Evolutionary conservation across 1,140 invertebrate genomes (phyloP).

Genomic region (Leptoteleia sp.): DNA sequence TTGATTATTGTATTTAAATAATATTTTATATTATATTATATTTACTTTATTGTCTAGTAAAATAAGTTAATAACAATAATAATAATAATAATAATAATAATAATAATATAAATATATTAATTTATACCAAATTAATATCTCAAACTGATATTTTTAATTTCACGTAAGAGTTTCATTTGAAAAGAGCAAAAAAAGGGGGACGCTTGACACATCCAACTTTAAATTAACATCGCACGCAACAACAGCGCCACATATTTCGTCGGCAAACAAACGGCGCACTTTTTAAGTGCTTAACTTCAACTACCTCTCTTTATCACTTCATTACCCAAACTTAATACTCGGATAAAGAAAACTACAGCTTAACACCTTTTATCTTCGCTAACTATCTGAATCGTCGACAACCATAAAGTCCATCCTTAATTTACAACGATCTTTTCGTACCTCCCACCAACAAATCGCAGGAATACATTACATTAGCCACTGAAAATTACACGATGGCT

Average conservation of each 20-base stretch:
- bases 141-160: no score
- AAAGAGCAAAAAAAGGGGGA: no score
- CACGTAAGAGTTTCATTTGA: no score
- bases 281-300: neutral
- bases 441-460: no score
- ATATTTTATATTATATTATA: no score
- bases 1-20: no score
- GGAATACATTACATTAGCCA: no score
- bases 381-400: slow-evolving; percentile 5
- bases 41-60: no score
- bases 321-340: neutral
- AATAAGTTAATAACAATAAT: no score
- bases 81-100: no score
- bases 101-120: no score
- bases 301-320: slow-evolving; percentile 4
- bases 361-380: slow-evolving; percentile 18
- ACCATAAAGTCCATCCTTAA: slow-evolving; percentile 12
- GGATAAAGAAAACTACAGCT: slow-evolving; percentile 20
- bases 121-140: no score
- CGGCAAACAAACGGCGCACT: slow-evolving; percentile 3
- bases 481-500: slow-evolving; percentile 12
- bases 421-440: slow-evolving; percentile 13
- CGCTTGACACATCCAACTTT: slow-evolving; percentile 22
- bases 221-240: slow-evolving; percentile 31
- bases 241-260: slow-evolving; percentile 8